A percentile compares a stretch with the other conserved stretches of the same genome.
These are phyloP conservation scores for Otolemur garnettii DNA, from an alignment of 2,113 vertebrate genomes.

Conservation along the genomic window DNA sequence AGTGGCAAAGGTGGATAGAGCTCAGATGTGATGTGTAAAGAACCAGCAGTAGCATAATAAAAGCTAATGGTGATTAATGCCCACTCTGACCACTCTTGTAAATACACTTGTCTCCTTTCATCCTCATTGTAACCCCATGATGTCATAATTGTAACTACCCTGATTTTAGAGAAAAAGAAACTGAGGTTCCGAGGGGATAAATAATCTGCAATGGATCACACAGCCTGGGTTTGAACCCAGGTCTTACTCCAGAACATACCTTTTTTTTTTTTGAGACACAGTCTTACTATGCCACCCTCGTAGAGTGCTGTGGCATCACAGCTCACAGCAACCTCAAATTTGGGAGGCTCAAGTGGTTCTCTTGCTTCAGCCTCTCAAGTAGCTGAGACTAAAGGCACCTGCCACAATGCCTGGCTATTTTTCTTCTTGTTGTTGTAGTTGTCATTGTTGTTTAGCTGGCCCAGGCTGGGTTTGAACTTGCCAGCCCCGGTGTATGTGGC, in stretches of 20 bases:
- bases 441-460: too few relatives aligned
- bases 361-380: too few relatives aligned
- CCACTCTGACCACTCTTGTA: not conserved
- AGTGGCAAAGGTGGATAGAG: not conserved
- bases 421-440: too few relatives aligned
- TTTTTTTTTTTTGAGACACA: not conserved
- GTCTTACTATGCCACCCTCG: too few relatives aligned
- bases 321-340: too few relatives aligned
- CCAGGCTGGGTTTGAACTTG: too few relatives aligned
- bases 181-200: not conserved
- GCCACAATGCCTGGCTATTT: too few relatives aligned
- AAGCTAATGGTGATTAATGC: not conserved
- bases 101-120: not conserved
- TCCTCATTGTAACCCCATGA: not conserved
- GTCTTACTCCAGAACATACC: not conserved
- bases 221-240: not conserved
- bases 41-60: not conserved
- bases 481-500: too few relatives aligned
- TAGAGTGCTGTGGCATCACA: too few relatives aligned
- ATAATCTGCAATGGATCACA: not conserved
- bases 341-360: too few relatives aligned
- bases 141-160: not conserved
- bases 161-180: constrained; percentile 43
- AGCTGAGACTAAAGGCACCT: too few relatives aligned
- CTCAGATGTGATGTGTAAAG: not conserved